A percentile compares a stretch with the other conserved stretches of the same genome.
Evolutionary conservation across 2,113 vertebrate genomes (phyloP).

Genomic region (Aythya baeri): DNA sequence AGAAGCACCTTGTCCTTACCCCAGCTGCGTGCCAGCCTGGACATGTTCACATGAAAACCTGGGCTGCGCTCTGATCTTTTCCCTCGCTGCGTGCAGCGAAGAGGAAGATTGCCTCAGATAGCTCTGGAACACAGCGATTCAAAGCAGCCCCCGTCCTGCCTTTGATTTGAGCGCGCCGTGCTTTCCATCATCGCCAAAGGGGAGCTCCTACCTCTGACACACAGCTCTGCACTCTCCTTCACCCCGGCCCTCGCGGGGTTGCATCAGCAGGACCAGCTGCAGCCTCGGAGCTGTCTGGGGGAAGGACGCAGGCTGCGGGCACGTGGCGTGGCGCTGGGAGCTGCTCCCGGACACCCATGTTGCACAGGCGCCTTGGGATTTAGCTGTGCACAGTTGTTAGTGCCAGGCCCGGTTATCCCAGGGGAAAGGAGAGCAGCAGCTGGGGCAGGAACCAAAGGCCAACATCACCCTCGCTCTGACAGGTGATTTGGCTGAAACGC

Average conservation of each 20-base stretch:
- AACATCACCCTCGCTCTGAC: neutral
- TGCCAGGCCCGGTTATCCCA: neutral
- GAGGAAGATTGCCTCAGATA: conserved; percentile 44
- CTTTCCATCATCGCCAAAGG: conserved; percentile 57
- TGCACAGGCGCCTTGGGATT: neutral
- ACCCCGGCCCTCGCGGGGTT: conserved; percentile 37
- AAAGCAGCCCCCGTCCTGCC: conserved; percentile 23
- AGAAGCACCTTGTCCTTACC: neutral
- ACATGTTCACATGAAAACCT: conserved; percentile 35
- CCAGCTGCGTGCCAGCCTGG: neutral
- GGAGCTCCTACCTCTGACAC: conserved; percentile 64
- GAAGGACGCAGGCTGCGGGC: neutral
- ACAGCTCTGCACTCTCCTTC: conserved; percentile 58
- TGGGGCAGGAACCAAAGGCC: neutral
- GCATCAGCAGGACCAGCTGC: conserved; percentile 46
- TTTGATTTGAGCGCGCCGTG: conserved; percentile 47
- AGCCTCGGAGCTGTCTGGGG: neutral
- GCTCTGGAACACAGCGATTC: neutral
- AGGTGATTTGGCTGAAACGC: neutral
- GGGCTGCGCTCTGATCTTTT: conserved; percentile 2
- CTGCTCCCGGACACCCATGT: conserved; percentile 5
- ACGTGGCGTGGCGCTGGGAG: neutral
- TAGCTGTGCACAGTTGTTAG: neutral
- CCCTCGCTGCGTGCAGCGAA: neutral
- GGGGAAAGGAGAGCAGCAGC: neutral